Conservation (phyloP, 2,797 vertebrate genomes). For the Peromyscus melanophrys region DNA sequence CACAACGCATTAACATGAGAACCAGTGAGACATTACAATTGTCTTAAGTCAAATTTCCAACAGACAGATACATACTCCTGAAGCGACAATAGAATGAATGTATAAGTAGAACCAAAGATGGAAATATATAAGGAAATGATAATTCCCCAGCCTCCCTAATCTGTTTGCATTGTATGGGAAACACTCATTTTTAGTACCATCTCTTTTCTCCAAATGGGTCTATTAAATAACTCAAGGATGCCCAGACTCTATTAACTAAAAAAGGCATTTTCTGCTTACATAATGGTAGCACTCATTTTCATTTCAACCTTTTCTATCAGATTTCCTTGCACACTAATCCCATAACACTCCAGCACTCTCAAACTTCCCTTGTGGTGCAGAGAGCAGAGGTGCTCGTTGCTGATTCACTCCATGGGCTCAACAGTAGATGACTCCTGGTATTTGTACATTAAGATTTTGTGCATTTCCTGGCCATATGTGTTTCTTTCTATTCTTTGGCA, state of each 20-base stretch:
- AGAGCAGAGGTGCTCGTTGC: neutral
- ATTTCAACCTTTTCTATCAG: neutral
- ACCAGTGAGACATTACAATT: neutral
- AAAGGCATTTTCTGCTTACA: neutral
- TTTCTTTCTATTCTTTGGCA: neutral
- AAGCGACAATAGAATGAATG: neutral
- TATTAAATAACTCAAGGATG: neutral
- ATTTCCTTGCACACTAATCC: neutral
- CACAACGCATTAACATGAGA: neutral
- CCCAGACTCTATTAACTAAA: neutral
- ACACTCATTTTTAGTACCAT: neutral
- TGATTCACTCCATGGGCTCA: neutral
- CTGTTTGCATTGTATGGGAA: neutral
- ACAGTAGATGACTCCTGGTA: neutral
- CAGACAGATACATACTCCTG: neutral
- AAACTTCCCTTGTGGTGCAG: neutral
- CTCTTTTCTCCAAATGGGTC: neutral
- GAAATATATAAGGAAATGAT: neutral
- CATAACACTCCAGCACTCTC: neutral
- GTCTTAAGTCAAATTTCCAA: neutral
- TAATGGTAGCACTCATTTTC: neutral
- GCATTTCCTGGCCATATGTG: neutral
- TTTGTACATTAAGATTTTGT: neutral
- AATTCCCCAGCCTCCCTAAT: neutral
- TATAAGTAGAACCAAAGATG: neutral